These are phyloP conservation scores for Setophaga kirtlandii DNA, from an alignment of 2,113 vertebrate species.

Conservation along the genomic window DNA sequence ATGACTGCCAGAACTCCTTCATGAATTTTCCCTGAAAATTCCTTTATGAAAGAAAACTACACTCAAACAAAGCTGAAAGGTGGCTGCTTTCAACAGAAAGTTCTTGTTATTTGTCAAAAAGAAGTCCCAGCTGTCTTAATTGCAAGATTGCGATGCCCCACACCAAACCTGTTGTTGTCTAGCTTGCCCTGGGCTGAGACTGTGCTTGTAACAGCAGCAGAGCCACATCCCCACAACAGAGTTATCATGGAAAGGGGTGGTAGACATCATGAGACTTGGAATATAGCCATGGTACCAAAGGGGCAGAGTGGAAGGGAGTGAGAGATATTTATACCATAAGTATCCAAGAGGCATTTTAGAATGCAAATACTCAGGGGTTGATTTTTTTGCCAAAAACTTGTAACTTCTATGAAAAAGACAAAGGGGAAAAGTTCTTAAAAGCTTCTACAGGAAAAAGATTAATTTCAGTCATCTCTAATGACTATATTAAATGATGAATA, in stretches of 20 bases:
- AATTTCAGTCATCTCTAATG: constrained; percentile 3
- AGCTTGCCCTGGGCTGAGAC: neutral
- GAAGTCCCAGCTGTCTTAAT: neutral
- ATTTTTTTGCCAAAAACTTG: neutral
- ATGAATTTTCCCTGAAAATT: neutral
- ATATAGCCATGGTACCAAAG: neutral
- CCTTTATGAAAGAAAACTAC: neutral
- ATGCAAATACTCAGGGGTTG: neutral
- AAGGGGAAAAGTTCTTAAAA: neutral
- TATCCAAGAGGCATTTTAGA: neutral
- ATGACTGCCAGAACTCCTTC: neutral
- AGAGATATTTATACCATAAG: neutral
- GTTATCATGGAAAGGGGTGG: neutral
- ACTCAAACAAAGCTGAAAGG: neutral
- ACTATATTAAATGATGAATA: neutral
- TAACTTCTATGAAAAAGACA: neutral
- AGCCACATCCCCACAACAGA: neutral
- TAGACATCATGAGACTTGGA: neutral
- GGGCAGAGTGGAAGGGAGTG: neutral
- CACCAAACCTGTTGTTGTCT: neutral
- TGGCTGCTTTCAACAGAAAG: neutral
- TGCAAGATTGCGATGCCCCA: neutral
- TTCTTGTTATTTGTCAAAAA: neutral
- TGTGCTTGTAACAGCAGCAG: neutral
- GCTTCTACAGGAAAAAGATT: neutral